Evolutionary conservation across 2,888 invertebrate species (phyloP).

Genomic region (Stenolophus ochropezus): DNA sequence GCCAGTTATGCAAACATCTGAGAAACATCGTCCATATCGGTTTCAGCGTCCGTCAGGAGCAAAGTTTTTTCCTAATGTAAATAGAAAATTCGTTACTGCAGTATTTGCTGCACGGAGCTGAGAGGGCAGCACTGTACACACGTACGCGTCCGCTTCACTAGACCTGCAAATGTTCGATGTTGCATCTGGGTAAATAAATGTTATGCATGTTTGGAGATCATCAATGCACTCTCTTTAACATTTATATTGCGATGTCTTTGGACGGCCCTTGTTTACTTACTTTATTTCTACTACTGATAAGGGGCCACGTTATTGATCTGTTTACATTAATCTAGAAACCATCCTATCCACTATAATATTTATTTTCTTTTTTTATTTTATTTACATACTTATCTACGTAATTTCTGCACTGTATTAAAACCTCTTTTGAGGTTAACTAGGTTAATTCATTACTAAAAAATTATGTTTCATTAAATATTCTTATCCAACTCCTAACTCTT

Average conservation of each 20-base stretch:
- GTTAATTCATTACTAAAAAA: too few relatives aligned
- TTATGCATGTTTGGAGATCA: constrained; percentile 42
- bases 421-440: too few relatives aligned
- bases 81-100: constrained; percentile 37
- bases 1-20: background rate
- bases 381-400: background rate
- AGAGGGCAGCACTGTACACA: background rate
- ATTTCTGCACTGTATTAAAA: too few relatives aligned
- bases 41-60: background rate
- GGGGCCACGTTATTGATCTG: background rate
- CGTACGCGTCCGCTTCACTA: constrained; percentile 8
- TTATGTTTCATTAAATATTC: too few relatives aligned
- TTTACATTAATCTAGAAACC: background rate
- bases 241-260: constrained; percentile 37
- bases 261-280: background rate
- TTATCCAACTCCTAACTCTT: too few relatives aligned
- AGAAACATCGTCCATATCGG: constrained; percentile 8
- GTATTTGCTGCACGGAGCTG: constrained; percentile 14
- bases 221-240: constrained; percentile 25
- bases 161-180: constrained; percentile 23
- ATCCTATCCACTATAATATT: too few relatives aligned
- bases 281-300: background rate
- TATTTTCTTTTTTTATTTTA: background rate
- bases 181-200: constrained; percentile 30
- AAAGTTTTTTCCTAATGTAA: constrained; percentile 36